Evolutionary conservation across 2,888 invertebrate species (phyloP).

Genomic region (Tetragonisca angustula): DNA sequence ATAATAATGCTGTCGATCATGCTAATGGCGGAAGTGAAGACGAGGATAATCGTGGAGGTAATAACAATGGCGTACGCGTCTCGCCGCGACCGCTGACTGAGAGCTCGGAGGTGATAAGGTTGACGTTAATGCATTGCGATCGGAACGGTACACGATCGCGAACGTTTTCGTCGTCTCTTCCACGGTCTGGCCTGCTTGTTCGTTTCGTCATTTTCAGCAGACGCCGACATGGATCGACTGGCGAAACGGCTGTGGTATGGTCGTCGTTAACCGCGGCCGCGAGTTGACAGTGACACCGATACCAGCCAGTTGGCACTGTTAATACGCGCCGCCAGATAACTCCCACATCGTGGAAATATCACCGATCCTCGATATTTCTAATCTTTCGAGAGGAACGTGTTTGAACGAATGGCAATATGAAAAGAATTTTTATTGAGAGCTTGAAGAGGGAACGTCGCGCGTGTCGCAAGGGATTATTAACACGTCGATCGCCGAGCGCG

Average conservation of each 20-base stretch:
- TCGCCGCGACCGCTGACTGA: slow-evolving; percentile 44
- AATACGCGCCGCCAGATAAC: slow-evolving; percentile 27
- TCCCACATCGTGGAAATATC: slow-evolving; percentile 46
- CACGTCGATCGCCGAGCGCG: too few species aligned
- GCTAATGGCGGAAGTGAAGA: slow-evolving; percentile 69
- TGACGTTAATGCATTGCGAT: slow-evolving; percentile 64
- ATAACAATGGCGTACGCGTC: slow-evolving; percentile 65
- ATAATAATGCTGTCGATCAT: slow-evolving; percentile 70
- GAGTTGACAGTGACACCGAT: slow-evolving; percentile 44
- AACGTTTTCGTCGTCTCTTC: slow-evolving; percentile 47
- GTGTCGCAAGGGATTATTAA: background rate
- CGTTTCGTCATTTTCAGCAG: slow-evolving; percentile 46
- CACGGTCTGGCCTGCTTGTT: slow-evolving; percentile 6
- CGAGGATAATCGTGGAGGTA: slow-evolving; percentile 67
- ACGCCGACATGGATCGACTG: too few species aligned
- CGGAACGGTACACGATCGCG: slow-evolving; percentile 44
- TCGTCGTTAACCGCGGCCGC: slow-evolving; percentile 27
- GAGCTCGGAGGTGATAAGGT: slow-evolving; percentile 61
- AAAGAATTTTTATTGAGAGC: background rate
- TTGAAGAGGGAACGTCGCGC: background rate
- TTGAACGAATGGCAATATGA: background rate
- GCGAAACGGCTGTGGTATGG: slow-evolving; percentile 22
- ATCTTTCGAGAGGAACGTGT: background rate
- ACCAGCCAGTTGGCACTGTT: slow-evolving; percentile 11
- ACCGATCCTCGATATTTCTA: slow-evolving; percentile 20